phyloP scores from a whole-genome alignment of 2,888 invertebrate species.

The Chrysotoxum bicinctum region DNA sequence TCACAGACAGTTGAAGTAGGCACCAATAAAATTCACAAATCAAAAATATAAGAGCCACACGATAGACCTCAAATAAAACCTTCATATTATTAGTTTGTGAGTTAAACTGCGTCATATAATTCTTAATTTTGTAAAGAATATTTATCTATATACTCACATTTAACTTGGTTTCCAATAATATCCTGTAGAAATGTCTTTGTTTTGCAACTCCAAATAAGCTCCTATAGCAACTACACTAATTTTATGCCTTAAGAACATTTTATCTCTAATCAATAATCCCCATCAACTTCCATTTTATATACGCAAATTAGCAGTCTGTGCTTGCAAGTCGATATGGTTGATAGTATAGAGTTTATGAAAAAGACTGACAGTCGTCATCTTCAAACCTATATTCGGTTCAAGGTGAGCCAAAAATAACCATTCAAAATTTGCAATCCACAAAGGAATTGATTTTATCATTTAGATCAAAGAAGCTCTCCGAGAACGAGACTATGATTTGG shows the following conservation, averaged over 20 bases:
- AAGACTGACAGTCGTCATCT: conserved; percentile 49
- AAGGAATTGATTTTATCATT: neutral
- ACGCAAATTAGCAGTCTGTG: neutral
- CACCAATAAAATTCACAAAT: no score
- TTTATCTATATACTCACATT: neutral
- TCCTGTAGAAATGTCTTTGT: neutral
- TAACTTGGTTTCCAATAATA: neutral
- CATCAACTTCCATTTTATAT: neutral
- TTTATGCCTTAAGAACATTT: neutral
- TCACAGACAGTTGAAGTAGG: no score
- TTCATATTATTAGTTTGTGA: neutral
- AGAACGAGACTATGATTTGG: conserved; percentile 35
- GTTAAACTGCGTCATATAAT: neutral
- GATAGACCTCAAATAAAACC: no score
- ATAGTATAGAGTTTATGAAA: conserved; percentile 47
- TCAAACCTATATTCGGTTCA: conserved; percentile 46
- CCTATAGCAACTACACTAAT: conserved; percentile 1
- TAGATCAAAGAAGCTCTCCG: conserved; percentile 41
- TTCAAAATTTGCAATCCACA: neutral
- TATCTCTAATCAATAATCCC: conserved; percentile 24
- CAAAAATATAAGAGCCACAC: no score
- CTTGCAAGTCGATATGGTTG: conserved; percentile 16
- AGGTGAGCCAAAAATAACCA: conserved; percentile 22
- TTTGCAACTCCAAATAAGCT: neutral
- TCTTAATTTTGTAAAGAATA: no score